These are phyloP conservation scores for Tenthredo mesomela DNA, from an alignment of 2,888 invertebrate species.

Conservation along the genomic window DNA sequence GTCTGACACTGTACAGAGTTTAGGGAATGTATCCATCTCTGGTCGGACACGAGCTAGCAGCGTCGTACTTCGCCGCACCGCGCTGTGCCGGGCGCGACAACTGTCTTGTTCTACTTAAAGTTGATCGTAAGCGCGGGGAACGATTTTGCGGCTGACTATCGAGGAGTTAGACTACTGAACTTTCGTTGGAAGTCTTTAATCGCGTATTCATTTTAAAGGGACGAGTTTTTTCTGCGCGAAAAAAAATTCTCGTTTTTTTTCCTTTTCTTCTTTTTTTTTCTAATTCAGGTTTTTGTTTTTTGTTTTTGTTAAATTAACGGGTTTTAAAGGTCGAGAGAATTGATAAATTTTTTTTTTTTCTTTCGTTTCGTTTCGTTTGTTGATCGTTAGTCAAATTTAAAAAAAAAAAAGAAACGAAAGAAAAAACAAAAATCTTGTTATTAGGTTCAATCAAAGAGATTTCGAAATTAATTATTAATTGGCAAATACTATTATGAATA, in stretches of 20 bases:
- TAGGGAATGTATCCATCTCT: background rate
- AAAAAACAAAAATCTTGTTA: too few relatives aligned
- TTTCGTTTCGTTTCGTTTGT: background rate
- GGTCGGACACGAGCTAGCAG: background rate
- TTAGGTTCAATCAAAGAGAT: too few relatives aligned
- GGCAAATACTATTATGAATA: too few relatives aligned
- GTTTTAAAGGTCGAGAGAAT: background rate
- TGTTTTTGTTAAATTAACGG: too few relatives aligned
- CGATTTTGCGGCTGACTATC: conserved; percentile 14
- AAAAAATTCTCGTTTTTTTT: background rate
- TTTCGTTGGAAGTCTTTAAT: background rate
- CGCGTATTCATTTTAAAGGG: background rate
- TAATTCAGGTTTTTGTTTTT: background rate
- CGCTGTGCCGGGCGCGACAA: conserved; percentile 13
- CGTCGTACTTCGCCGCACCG: background rate
- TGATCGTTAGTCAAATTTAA: background rate
- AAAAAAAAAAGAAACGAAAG: background rate
- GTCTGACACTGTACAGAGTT: background rate
- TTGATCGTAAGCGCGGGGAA: background rate
- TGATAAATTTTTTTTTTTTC: background rate
- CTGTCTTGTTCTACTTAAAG: conserved; percentile 42
- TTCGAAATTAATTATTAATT: too few relatives aligned
- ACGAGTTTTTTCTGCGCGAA: background rate
- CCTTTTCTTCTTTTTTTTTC: background rate
- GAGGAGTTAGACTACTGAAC: background rate